Percentiles rank a stretch among this genome's conserved stretches.
phyloP scores from a whole-genome alignment of 2,797 vertebrate genomes.

The Poeciliopsis turneri region DNA sequence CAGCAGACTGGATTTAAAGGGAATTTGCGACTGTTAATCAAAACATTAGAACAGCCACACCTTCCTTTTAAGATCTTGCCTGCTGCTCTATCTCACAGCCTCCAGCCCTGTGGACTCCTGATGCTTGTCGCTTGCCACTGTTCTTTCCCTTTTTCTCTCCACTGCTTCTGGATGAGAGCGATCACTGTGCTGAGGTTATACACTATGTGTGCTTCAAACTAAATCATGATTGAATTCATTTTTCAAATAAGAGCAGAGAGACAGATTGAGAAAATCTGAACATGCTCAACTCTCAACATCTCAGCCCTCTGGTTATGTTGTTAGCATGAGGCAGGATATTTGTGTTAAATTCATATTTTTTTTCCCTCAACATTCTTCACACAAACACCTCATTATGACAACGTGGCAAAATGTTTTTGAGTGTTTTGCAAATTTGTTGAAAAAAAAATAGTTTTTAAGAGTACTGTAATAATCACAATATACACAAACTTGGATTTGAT shows the following conservation, averaged over 20 bases:
- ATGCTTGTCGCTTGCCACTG: conserved; percentile 47
- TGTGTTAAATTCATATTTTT: background rate
- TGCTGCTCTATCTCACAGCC: conserved; percentile 82
- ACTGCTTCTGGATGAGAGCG: conserved; percentile 37
- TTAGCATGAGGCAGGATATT: conserved; percentile 4
- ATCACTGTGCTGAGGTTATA: conserved; percentile 50
- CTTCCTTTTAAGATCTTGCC: conserved; percentile 90
- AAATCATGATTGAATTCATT: conserved; percentile 29
- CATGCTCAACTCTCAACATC: conserved; percentile 16
- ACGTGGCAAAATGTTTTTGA: background rate
- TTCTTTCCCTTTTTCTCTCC: conserved; percentile 46
- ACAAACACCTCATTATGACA: background rate
- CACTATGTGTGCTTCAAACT: conserved; percentile 26
- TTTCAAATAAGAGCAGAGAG: conserved; percentile 15
- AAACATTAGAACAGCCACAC: conserved; percentile 86
- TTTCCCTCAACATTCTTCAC: background rate
- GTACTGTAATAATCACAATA: background rate
- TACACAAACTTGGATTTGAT: background rate
- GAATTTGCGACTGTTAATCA: conserved; percentile 89
- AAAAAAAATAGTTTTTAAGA: background rate
- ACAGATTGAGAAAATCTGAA: conserved; percentile 12
- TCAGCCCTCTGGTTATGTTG: conserved; percentile 11
- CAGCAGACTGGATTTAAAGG: conserved; percentile 90
- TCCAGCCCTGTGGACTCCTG: conserved; percentile 53
- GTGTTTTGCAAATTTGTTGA: background rate